A percentile compares a stretch with the other conserved stretches of the same genome.
phyloP scores from a whole-genome alignment of 1,140 invertebrate genomes.

The Ips nitidus region DNA sequence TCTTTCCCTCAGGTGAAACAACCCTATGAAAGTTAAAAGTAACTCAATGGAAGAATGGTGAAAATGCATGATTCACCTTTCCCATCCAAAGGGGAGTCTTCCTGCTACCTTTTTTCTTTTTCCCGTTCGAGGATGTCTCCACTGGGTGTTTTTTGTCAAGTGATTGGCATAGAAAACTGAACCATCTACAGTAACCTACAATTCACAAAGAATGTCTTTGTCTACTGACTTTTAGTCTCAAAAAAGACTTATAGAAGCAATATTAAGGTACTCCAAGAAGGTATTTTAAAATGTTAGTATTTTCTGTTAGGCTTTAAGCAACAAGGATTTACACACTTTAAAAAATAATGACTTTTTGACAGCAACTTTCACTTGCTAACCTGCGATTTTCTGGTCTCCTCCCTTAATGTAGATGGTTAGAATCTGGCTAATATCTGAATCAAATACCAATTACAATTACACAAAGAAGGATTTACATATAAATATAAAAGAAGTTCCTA shows the following conservation, averaged over 20 bases:
- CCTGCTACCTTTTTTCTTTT: conserved; percentile 82
- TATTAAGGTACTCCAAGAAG: no score
- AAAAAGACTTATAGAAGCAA: not conserved
- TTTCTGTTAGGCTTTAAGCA: no score
- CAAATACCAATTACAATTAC: no score
- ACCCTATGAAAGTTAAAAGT: conserved; percentile 6
- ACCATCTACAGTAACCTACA: conserved; percentile 74
- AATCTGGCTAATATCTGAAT: no score
- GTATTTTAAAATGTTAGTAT: no score
- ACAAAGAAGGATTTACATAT: no score
- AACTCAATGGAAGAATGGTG: not conserved
- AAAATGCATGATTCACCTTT: conserved; percentile 52
- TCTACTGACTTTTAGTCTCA: not conserved
- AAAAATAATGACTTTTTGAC: no score
- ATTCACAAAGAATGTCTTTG: not conserved
- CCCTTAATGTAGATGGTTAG: no score
- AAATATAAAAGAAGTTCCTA: no score
- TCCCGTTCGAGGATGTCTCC: conserved; percentile 87
- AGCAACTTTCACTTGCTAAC: no score
- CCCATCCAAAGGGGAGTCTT: conserved; percentile 89
- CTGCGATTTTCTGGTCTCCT: no score
- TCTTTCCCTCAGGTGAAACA: conserved; percentile 56
- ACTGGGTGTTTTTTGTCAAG: conserved; percentile 79
- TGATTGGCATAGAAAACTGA: conserved; percentile 91
- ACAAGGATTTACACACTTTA: no score